phyloP scores from a whole-genome alignment of 2,113 vertebrate genomes.

The Aegithalos caudatus region DNA sequence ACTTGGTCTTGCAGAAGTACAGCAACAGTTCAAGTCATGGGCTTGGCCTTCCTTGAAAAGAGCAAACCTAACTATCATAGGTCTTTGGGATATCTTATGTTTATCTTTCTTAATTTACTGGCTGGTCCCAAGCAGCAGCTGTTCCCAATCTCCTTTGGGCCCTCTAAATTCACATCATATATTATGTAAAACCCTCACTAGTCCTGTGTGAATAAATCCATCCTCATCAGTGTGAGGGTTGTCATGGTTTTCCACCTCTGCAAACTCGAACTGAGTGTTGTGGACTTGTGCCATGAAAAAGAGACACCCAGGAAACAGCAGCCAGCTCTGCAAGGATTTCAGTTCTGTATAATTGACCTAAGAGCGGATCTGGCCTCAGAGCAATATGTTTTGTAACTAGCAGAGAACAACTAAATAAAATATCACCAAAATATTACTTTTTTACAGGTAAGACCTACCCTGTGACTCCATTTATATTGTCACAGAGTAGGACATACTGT shows the following conservation, averaged over 20 bases:
- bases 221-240: constrained; percentile 69
- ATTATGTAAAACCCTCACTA: constrained; percentile 64
- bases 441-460: not conserved
- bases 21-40: not conserved
- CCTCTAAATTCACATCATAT: constrained; percentile 70
- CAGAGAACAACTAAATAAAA: not conserved
- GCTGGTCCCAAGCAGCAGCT: constrained; percentile 73
- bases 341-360: not conserved
- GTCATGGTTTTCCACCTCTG: constrained; percentile 75
- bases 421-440: not conserved
- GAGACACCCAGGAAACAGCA: not conserved
- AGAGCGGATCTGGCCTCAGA: not conserved
- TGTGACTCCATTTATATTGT: not conserved
- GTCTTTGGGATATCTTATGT: not conserved
- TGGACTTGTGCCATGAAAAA: constrained; percentile 56
- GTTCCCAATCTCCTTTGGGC: constrained; percentile 69
- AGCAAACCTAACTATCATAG: not conserved
- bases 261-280: constrained; percentile 71
- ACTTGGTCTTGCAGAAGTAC: not conserved
- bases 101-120: constrained; percentile 67
- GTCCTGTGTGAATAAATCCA: constrained; percentile 67
- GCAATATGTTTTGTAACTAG: not conserved
- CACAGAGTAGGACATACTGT: not conserved
- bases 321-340: not conserved
- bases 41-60: not conserved